A percentile compares a stretch with the other conserved stretches of the same genome.
Conservation (phyloP, 2,113 vertebrate genomes). For the Apteryx owenii region DNA sequence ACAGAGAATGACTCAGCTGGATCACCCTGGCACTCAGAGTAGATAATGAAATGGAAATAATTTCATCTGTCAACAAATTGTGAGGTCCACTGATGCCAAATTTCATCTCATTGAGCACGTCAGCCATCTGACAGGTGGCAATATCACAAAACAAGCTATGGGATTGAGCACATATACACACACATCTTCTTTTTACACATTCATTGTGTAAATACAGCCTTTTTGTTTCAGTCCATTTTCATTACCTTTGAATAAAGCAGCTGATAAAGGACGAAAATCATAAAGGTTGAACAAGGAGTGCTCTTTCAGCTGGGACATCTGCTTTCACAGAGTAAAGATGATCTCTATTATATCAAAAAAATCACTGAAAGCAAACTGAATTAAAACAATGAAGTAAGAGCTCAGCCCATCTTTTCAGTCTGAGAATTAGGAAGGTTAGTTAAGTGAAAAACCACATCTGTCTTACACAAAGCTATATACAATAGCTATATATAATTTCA, state of each 20-base stretch:
- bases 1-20: slow-evolving; percentile 22
- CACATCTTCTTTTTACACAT: slow-evolving; percentile 31
- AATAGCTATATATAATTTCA: background rate
- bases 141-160: slow-evolving; percentile 42
- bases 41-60: slow-evolving; percentile 56
- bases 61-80: slow-evolving; percentile 24
- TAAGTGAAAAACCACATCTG: background rate
- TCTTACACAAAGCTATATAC: background rate
- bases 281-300: slow-evolving; percentile 29
- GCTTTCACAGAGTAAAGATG: background rate
- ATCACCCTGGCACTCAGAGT: background rate
- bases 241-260: slow-evolving; percentile 25
- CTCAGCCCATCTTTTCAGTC: background rate
- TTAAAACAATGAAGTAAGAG: background rate
- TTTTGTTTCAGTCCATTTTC: slow-evolving; percentile 46
- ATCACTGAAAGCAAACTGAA: background rate
- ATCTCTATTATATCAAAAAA: background rate
- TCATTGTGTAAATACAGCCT: slow-evolving; percentile 16
- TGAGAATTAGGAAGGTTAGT: background rate
- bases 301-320: slow-evolving; percentile 36
- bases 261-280: slow-evolving; percentile 39
- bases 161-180: slow-evolving; percentile 15
- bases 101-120: slow-evolving; percentile 44
- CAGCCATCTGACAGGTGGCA: slow-evolving; percentile 63
- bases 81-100: slow-evolving; percentile 27